These are phyloP conservation scores for Cerceris ruficornis DNA, from an alignment of 2,888 invertebrate genomes.

Conservation along the genomic window DNA sequence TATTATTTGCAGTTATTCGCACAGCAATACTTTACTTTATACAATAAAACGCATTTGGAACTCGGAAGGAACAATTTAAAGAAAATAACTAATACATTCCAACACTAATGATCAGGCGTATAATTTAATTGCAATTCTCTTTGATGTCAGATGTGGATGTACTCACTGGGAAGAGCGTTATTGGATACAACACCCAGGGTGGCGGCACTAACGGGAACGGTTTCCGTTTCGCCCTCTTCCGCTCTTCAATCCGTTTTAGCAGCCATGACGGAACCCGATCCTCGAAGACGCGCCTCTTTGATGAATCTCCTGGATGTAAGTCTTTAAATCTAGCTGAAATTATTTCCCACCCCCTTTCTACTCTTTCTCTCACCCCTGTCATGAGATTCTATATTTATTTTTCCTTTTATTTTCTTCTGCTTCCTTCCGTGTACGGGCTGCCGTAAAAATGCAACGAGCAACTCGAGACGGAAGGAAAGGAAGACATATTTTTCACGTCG, in stretches of 20 bases:
- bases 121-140: not conserved
- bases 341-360: conserved; percentile 4
- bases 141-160: conserved; percentile 85
- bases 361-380: not conserved
- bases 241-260: conserved; percentile 83
- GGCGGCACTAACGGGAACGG: conserved; percentile 80
- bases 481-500: too few relatives aligned
- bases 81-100: too few relatives aligned
- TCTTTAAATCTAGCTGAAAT: conserved; percentile 62
- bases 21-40: too few relatives aligned
- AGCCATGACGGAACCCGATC: conserved; percentile 84
- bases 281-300: conserved; percentile 83
- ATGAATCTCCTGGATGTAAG: conserved; percentile 86
- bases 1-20: too few relatives aligned
- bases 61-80: too few relatives aligned
- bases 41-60: too few relatives aligned
- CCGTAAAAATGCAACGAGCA: too few relatives aligned
- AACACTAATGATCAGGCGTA: too few relatives aligned
- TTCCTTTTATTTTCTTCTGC: too few relatives aligned
- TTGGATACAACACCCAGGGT: conserved; percentile 82
- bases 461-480: too few relatives aligned
- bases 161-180: conserved; percentile 84
- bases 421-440: too few relatives aligned
- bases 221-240: conserved; percentile 82
- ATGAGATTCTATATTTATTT: too few relatives aligned